phyloP scores from a whole-genome alignment of 2,888 invertebrate species.

The Dugesia japonica region DNA sequence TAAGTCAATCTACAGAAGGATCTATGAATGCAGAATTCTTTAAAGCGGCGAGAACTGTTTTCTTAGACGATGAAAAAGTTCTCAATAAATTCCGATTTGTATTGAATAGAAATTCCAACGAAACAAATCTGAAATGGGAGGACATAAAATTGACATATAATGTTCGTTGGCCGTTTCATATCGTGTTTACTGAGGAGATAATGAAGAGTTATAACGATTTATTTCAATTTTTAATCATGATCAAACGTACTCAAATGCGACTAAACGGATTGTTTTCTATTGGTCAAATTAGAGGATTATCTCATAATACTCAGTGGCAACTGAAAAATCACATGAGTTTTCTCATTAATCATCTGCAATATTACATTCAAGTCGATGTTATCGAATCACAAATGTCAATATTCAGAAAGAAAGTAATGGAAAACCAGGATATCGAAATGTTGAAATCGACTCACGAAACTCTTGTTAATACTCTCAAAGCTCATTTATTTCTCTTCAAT shows the following conservation, averaged over 20 bases:
- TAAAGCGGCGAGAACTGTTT: slow-evolving; percentile 56
- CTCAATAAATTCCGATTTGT: slow-evolving; percentile 54
- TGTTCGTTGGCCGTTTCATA: slow-evolving; percentile 72
- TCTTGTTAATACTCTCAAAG: slow-evolving; percentile 12
- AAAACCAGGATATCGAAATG: slow-evolving; percentile 12
- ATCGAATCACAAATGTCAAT: slow-evolving; percentile 29
- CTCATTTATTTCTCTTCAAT: slow-evolving; percentile 25
- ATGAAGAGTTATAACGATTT: slow-evolving; percentile 66
- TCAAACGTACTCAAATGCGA: slow-evolving; percentile 69
- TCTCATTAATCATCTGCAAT: slow-evolving; percentile 72
- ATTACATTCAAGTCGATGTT: slow-evolving; percentile 44
- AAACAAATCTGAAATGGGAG: slow-evolving; percentile 51
- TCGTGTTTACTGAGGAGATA: slow-evolving; percentile 65
- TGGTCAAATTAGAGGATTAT: slow-evolving; percentile 53
- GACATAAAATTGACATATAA: slow-evolving; percentile 62
- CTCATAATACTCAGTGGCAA: slow-evolving; percentile 52
- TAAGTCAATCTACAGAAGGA: slow-evolving; percentile 45
- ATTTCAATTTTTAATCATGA: slow-evolving; percentile 63
- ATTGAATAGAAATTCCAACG: neutral
- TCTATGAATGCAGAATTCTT: slow-evolving; percentile 59
- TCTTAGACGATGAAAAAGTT: slow-evolving; percentile 55
- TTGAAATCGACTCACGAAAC: slow-evolving; percentile 24
- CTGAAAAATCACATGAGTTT: slow-evolving; percentile 71
- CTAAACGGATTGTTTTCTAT: slow-evolving; percentile 68
- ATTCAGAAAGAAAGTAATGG: slow-evolving; percentile 7